A percentile compares a stretch with the other conserved stretches of the same genome.
Conservation (phyloP, 2,888 invertebrate genomes). For the Tyria jacobaeae region DNA sequence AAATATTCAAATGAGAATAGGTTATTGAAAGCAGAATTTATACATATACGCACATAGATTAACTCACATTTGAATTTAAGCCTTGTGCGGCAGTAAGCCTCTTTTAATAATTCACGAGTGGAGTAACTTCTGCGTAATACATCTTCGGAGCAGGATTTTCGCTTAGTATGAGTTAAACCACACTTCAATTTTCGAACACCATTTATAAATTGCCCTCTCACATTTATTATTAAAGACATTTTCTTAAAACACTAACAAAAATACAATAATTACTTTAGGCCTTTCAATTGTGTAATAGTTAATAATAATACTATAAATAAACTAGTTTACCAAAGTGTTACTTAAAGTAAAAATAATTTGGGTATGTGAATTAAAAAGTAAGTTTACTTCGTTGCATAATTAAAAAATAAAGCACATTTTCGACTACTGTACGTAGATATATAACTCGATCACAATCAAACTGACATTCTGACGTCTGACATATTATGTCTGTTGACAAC, state of each 20-base stretch:
- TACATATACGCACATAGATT: constrained; percentile 11
- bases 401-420: constrained; percentile 26
- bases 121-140: constrained; percentile 61
- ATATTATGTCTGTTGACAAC: not conserved
- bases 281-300: not conserved
- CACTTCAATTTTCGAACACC: constrained; percentile 60
- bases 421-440: not conserved
- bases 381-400: constrained; percentile 57
- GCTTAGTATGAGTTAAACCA: constrained; percentile 56
- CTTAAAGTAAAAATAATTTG: constrained; percentile 16
- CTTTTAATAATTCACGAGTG: constrained; percentile 80
- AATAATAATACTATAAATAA: constrained; percentile 9
- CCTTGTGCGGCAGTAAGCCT: constrained; percentile 89
- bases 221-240: constrained; percentile 57
- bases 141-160: constrained; percentile 37
- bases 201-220: constrained; percentile 55
- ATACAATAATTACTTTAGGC: not conserved
- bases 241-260: constrained; percentile 32
- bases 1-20: not conserved
- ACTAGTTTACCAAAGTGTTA: constrained; percentile 18
- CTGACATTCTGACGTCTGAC: constrained; percentile 5
- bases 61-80: constrained; percentile 91
- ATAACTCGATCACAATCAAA: not conserved
- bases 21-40: not conserved
- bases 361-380: constrained; percentile 22